A percentile compares a stretch with the other conserved stretches of the same genome.
Conservation (phyloP, 1,140 invertebrate genomes). For the Phocides pigmalion region DNA sequence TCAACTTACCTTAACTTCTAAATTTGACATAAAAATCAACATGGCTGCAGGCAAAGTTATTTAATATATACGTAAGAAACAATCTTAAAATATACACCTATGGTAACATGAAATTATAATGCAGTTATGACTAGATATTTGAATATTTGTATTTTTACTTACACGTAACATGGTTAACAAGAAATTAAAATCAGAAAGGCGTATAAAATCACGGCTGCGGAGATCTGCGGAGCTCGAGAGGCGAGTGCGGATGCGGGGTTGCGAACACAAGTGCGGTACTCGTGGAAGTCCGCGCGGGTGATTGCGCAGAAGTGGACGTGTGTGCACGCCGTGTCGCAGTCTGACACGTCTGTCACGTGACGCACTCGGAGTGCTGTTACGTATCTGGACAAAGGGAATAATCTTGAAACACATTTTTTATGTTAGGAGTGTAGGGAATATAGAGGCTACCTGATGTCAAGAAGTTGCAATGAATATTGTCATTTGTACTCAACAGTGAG, state of each 20-base stretch:
- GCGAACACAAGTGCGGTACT: constrained; percentile 89
- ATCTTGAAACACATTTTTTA: too few species aligned
- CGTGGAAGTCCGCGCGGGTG: constrained; percentile 89
- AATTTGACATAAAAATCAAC: too few species aligned
- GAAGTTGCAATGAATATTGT: too few species aligned
- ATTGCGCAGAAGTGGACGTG: constrained; percentile 93
- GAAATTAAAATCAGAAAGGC: constrained; percentile 71
- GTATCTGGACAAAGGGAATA: constrained; percentile 47
- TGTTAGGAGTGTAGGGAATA: too few species aligned
- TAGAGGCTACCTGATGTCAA: too few species aligned
- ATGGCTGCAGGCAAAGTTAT: too few species aligned
- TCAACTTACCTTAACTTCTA: too few species aligned
- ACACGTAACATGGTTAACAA: constrained; percentile 46
- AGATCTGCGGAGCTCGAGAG: constrained; percentile 72
- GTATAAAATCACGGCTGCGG: constrained; percentile 67
- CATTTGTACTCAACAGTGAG: too few species aligned
- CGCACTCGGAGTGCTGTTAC: constrained; percentile 85
- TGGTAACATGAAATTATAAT: background rate
- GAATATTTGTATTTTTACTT: background rate
- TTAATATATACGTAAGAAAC: too few species aligned
- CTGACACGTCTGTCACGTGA: constrained; percentile 69
- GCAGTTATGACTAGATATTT: background rate
- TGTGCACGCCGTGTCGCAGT: constrained; percentile 88
- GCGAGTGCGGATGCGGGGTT: constrained; percentile 89
- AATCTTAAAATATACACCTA: too few species aligned